phyloP scores from a whole-genome alignment of 1,140 invertebrate species.

The Tribolium madens region DNA sequence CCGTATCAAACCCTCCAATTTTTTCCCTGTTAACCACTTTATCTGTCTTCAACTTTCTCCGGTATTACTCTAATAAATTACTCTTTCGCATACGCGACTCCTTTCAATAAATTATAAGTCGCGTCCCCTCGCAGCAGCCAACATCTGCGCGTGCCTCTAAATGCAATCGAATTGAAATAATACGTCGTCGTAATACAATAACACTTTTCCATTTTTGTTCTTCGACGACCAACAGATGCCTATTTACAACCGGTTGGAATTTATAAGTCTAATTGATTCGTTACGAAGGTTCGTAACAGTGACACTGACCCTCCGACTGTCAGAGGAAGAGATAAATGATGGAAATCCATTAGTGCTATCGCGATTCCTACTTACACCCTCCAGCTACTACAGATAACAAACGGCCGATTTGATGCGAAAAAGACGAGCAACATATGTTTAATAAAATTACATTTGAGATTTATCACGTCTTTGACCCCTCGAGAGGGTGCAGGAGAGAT shows the following conservation, averaged over 20 bases:
- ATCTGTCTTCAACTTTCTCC: conserved; percentile 6
- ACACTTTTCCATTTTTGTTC: conserved; percentile 45
- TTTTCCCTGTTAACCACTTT: background rate
- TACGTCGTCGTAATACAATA: conserved; percentile 31
- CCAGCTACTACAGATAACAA: conserved; percentile 49
- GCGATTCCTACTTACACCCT: conserved; percentile 48
- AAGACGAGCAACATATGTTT: conserved; percentile 56
- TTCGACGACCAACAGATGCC: conserved; percentile 7
- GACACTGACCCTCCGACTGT: conserved; percentile 51
- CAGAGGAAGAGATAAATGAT: conserved; percentile 57
- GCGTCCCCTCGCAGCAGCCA: conserved; percentile 41
- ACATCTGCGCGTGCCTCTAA: conserved; percentile 52
- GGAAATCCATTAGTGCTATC: conserved; percentile 57
- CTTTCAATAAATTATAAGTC: conserved; percentile 52
- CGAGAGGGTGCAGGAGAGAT: background rate
- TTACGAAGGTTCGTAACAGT: background rate
- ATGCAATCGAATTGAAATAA: conserved; percentile 39
- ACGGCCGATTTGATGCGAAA: conserved; percentile 46
- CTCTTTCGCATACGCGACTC: conserved; percentile 45
- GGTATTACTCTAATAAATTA: conserved; percentile 4
- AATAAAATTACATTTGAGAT: conserved; percentile 49
- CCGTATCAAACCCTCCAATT: background rate
- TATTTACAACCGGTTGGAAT: background rate
- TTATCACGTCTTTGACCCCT: conserved; percentile 22
- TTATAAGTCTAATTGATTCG: conserved; percentile 3